Evolutionary conservation across 2,888 invertebrate species (phyloP).

Genomic region (Perizoma affinitatum): DNA sequence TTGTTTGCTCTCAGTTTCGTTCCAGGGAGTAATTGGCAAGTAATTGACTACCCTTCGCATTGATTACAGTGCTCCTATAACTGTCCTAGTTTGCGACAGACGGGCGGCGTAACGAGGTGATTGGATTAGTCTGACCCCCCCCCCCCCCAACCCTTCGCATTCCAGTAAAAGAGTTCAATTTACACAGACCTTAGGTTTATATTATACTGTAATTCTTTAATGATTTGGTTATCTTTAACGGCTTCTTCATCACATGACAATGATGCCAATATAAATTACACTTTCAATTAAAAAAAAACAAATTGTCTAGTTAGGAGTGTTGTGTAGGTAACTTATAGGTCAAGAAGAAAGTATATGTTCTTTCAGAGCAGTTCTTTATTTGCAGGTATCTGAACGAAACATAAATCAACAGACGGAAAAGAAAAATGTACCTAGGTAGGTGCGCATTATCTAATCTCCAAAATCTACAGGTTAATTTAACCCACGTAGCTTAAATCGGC

Average conservation of each 20-base stretch:
- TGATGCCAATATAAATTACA: no score
- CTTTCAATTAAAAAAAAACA: no score
- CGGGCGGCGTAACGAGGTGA: constrained; percentile 22
- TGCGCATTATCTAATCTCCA: no score
- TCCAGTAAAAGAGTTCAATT: constrained; percentile 6
- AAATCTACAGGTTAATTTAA: neutral
- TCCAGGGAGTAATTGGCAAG: constrained; percentile 15
- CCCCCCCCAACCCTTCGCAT: constrained; percentile 14
- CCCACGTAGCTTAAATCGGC: constrained; percentile 13
- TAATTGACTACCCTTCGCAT: constrained; percentile 17
- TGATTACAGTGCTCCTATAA: constrained; percentile 13
- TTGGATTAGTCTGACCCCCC: constrained; percentile 21
- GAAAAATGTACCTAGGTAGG: neutral
- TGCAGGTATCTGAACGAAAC: no score
- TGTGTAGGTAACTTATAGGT: no score
- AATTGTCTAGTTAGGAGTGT: no score
- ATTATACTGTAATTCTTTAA: no score
- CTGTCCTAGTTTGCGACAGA: constrained; percentile 21
- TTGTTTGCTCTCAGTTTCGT: neutral
- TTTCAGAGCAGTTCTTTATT: no score
- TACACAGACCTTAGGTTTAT: no score
- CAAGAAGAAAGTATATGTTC: no score
- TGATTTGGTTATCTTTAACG: no score
- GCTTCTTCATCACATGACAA: no score
- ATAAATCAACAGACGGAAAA: neutral